Percentiles rank a stretch among this genome's conserved stretches.
phyloP scores from a whole-genome alignment of 1,140 invertebrate species.

The Trichonephila clavata region DNA sequence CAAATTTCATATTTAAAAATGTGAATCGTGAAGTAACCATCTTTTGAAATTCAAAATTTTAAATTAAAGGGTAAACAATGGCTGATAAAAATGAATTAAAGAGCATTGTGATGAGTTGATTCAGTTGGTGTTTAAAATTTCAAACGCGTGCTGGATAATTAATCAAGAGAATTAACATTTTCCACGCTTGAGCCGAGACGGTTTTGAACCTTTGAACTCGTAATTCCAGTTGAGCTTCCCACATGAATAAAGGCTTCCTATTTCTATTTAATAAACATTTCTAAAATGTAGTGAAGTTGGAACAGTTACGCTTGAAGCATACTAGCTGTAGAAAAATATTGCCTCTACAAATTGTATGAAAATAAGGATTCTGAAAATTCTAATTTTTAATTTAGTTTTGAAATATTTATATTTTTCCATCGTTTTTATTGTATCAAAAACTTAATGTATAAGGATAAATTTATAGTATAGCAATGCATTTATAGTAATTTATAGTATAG shows the following conservation, averaged over 20 bases:
- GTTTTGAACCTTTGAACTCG: constrained; percentile 13
- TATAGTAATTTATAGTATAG: too few relatives aligned
- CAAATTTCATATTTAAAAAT: neutral
- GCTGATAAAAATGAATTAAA: constrained; percentile 10
- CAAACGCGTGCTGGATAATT: neutral
- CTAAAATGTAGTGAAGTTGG: neutral
- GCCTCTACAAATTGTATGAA: too few relatives aligned
- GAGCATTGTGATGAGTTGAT: neutral
- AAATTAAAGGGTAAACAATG: constrained; percentile 8
- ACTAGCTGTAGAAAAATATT: too few relatives aligned
- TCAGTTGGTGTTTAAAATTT: neutral
- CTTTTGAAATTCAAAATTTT: neutral
- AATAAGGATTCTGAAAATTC: too few relatives aligned
- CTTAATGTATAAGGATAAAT: too few relatives aligned
- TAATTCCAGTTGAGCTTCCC: neutral
- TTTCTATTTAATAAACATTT: neutral
- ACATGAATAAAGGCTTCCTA: neutral
- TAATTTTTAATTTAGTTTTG: too few relatives aligned
- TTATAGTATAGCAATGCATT: too few relatives aligned
- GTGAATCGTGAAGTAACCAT: constrained; percentile 8
- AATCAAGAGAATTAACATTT: neutral
- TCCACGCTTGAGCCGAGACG: neutral
- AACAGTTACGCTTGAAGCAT: too few relatives aligned
- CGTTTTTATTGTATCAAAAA: too few relatives aligned
- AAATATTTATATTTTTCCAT: too few relatives aligned